phyloP scores from a whole-genome alignment of 2,888 invertebrate species.

The Thumatha senex region DNA sequence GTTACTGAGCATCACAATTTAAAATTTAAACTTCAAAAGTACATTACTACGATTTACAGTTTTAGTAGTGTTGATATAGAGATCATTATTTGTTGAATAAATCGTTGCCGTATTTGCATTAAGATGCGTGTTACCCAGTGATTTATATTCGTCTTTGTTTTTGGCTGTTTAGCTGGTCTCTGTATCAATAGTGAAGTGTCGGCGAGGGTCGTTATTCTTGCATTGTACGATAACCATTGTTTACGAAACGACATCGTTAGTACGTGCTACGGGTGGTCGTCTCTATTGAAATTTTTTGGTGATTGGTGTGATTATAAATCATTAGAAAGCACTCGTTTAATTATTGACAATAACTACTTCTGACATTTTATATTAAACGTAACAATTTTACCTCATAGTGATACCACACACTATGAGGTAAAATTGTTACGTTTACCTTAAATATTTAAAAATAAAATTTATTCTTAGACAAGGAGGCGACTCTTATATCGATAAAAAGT shows the following conservation, averaged over 20 bases:
- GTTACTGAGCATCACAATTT: conserved; percentile 50
- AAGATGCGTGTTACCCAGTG: conserved; percentile 62
- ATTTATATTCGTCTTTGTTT: conserved; percentile 82
- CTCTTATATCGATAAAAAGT: conserved; percentile 22
- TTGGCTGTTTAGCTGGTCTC: conserved; percentile 75
- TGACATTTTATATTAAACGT: conserved; percentile 48
- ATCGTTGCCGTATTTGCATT: conserved; percentile 48
- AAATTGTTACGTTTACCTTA: conserved; percentile 24
- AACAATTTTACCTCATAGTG: conserved; percentile 15
- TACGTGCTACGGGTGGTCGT: conserved; percentile 77
- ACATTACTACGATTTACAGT: conserved; percentile 12
- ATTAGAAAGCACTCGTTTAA: conserved; percentile 62
- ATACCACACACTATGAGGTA: conserved; percentile 11
- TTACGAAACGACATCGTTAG: conserved; percentile 78
- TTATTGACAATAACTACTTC: conserved; percentile 59
- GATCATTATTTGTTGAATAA: conserved; percentile 32
- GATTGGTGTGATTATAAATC: conserved; percentile 77
- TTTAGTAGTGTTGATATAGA: conserved; percentile 36
- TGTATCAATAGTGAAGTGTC: conserved; percentile 71
- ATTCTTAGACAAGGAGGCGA: conserved; percentile 4
- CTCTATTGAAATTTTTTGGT: conserved; percentile 77
- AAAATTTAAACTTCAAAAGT: conserved; percentile 19
- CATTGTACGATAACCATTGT: conserved; percentile 78
- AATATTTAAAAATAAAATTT: conserved; percentile 19
- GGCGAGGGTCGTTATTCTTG: conserved; percentile 78